These are phyloP conservation scores for Lottia scabra DNA, from an alignment of 2,888 invertebrate genomes.

Conservation along the genomic window DNA sequence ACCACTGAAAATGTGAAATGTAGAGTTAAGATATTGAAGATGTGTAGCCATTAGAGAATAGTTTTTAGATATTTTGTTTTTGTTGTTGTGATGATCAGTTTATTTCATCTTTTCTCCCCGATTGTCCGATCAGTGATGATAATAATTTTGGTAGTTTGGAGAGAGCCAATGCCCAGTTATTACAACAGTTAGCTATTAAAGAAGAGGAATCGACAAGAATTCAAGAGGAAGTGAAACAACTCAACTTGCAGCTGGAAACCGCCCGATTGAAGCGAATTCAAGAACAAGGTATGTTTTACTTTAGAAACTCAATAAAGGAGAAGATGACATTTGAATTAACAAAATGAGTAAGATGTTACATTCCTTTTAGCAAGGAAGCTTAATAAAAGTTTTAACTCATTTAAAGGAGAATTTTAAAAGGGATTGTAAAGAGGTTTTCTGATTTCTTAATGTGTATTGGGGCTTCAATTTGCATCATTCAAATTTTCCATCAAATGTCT, in stretches of 20 bases:
- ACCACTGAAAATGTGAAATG: too few relatives aligned
- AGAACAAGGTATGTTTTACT: conserved; percentile 49
- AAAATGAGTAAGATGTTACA: neutral
- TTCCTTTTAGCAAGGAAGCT: too few relatives aligned
- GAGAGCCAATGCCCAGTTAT: conserved; percentile 50
- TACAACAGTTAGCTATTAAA: conserved; percentile 53
- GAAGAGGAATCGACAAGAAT: conserved; percentile 55
- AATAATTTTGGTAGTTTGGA: conserved; percentile 43
- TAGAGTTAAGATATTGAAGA: too few relatives aligned
- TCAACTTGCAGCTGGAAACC: conserved; percentile 55
- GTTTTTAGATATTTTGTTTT: too few relatives aligned
- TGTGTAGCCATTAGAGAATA: too few relatives aligned
- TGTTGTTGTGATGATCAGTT: too few relatives aligned
- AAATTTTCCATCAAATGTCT: too few relatives aligned
- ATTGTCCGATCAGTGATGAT: conserved; percentile 5
- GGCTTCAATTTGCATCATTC: too few relatives aligned
- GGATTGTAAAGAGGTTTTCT: too few relatives aligned
- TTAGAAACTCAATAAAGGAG: neutral
- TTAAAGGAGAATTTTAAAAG: too few relatives aligned
- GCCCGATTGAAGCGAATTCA: conserved; percentile 57
- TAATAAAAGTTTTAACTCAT: too few relatives aligned
- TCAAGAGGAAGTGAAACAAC: conserved; percentile 58
- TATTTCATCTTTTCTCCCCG: neutral
- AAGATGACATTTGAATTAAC: neutral
- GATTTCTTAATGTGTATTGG: too few relatives aligned